Evolutionary conservation across 2,113 vertebrate genomes (phyloP).

Genomic region (Prietella phreatophila): DNA sequence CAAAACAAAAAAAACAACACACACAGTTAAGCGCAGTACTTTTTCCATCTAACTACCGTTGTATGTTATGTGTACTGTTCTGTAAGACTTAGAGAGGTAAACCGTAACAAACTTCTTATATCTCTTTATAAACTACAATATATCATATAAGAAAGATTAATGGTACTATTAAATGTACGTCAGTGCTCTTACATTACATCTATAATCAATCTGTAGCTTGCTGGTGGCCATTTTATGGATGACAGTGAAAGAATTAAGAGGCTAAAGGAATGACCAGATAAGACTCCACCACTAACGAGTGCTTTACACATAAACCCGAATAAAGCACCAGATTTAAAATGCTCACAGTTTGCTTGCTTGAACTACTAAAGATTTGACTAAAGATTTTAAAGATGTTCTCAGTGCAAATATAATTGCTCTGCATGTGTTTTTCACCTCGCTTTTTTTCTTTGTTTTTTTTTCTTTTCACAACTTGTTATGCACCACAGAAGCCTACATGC

Average conservation of each 20-base stretch:
- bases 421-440: background rate
- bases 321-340: background rate
- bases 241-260: slow-evolving; percentile 6
- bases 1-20: background rate
- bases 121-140: background rate
- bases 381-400: background rate
- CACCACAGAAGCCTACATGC: slow-evolving; percentile 21
- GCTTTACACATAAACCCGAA: background rate
- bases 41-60: background rate
- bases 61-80: background rate
- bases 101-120: background rate
- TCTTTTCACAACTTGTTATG: slow-evolving; percentile 36
- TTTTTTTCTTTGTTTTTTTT: slow-evolving; percentile 9
- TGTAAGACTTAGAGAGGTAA: background rate
- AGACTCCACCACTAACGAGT: slow-evolving; percentile 11
- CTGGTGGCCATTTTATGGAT: slow-evolving; percentile 8
- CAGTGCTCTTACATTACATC: slow-evolving; percentile 18
- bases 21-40: background rate
- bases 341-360: background rate
- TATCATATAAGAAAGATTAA: slow-evolving; percentile 8
- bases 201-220: background rate
- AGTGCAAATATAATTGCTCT: background rate
- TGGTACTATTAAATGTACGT: slow-evolving; percentile 3
- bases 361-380: background rate
- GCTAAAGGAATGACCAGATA: background rate